Evolutionary conservation across 2,888 invertebrate genomes (phyloP), one percentile per base, ranked within the genome.

Genomic region (Adelphocoris suturalis): DNA sequence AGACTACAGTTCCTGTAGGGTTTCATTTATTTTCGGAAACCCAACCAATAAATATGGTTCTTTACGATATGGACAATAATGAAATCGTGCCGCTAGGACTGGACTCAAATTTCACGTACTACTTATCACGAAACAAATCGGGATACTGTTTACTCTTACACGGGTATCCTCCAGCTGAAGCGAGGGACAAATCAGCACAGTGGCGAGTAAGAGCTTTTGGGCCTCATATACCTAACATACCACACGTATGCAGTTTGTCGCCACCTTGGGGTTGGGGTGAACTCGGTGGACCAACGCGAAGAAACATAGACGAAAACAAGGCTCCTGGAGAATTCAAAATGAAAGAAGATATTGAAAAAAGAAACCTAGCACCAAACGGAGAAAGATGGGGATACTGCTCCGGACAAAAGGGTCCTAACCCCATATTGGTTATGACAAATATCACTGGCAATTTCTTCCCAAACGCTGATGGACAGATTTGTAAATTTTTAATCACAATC

Each of bases 271-370:
- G 88, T 61, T 88, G 88, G 88, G 81, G 80, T 11, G 80, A 88
- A 48, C 23, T 88, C 14, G 46, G 55, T 7, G 81, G 81, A 2
- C 88, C 88, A 14, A 86, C 86, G 11, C 75, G 75, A 23, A 75
- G 68, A 46, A 68, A 86, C 76, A 46, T 68, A 4, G 75, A 61
- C 48, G 55, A 80, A 0, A 48, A 27, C 16, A 55, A 78, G 19
- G 80, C 80, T 9, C 61, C 86, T 13, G 78, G 52, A 19, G 88
- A 88, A 48, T 88, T 88, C 80, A 78, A 80, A 27, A 55, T 88
- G 81, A 88, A 88, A 55, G 88, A 88, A 19, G 88, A 88, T 52
- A 88, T 88, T 28, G 81, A 88, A 78, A 88, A 88, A 80, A 28
- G 81, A 80, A 61, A 88, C 48, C 48, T 80, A 37, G 78, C 88